Evolutionary conservation across 2,888 invertebrate species (phyloP), one percentile per base, ranked within the genome.

Genomic region (Clanis bilineata): DNA sequence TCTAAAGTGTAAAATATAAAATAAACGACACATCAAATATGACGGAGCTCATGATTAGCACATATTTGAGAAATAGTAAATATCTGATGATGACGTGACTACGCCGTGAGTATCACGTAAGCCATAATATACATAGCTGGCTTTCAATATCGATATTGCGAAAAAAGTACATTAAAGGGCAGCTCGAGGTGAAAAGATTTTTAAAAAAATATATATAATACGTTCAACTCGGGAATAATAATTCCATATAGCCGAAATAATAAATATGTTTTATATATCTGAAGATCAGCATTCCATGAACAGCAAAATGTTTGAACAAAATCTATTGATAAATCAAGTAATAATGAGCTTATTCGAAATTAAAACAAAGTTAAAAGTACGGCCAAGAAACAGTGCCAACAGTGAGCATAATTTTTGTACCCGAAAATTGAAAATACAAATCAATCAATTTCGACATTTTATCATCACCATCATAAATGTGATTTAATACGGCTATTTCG

Each of bases 21-120:
- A 47, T 47, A 58, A 58, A 58, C 9, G 58, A 28, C 47, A 58
- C 25, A 51, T 51, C 58, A 58, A 58, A 58, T 39, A 58, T 51
- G 58, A 39, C 15, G 22, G 23, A 23, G 21, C 47, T 51, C 51
- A 51, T 51, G 51, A 58, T 58, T 58, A 25, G 7, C 58, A 58
- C 32, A 12, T 21, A 28, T 23, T 58, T 51, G 58, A 39, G 58
- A 58, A 58, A 58, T 58, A 21, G 47, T 58, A 25, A 51, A 58
- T 51, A 36, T 51, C 25, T 18, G 39, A 51, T 28, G 58, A 39
- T 58, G 47, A 58, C 51, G 58, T 58, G 58, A 51, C 6, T 51
- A 51, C 39, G 47, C 18, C 21, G 25, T 28, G 7, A 6, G 51
- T 10, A 25, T 38, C 58, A 58, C 58, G 58, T 58, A 51, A 51